phyloP scores from a whole-genome alignment of 37 sponge, comb jelly and placozoan species.

The Oopsacas minuta region DNA sequence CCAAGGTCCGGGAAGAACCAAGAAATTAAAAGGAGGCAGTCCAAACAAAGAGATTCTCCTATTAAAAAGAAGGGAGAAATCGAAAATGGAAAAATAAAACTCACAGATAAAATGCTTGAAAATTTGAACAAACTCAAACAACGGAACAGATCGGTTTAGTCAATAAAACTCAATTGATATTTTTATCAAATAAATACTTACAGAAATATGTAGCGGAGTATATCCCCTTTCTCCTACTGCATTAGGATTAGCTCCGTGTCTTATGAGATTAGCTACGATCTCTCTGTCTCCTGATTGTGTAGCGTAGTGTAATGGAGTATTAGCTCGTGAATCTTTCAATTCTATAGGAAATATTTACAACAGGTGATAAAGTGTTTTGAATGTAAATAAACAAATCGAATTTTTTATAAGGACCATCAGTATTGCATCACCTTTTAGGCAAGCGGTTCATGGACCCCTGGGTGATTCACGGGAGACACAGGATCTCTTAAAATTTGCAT shows the following conservation, averaged over 20 bases:
- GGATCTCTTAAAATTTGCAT: too few relatives aligned
- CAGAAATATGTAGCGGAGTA: constrained; percentile 67
- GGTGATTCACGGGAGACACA: too few relatives aligned
- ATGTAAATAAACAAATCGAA: too few relatives aligned
- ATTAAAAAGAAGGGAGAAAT: neutral
- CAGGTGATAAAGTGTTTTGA: too few relatives aligned
- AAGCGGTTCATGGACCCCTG: too few relatives aligned
- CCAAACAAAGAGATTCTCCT: neutral
- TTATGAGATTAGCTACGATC: constrained; percentile 58
- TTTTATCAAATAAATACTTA: constrained; percentile 21
- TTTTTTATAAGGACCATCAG: too few relatives aligned
- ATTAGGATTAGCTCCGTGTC: constrained; percentile 63
- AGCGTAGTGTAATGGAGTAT: constrained; percentile 58
- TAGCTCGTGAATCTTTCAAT: neutral
- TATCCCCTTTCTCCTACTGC: constrained; percentile 49
- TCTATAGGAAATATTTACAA: neutral
- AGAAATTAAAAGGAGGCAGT: neutral
- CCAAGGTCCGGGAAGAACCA: neutral
- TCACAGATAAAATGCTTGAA: constrained; percentile 14
- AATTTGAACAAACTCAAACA: constrained; percentile 10
- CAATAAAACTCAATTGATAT: neutral
- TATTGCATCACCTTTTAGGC: too few relatives aligned
- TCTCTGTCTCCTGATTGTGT: constrained; percentile 48
- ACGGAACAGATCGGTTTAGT: neutral
- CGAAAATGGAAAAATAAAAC: neutral